Base-by-base conservation (phyloP, 2,888 invertebrate species). In the Monochamus alternatus region DNA sequence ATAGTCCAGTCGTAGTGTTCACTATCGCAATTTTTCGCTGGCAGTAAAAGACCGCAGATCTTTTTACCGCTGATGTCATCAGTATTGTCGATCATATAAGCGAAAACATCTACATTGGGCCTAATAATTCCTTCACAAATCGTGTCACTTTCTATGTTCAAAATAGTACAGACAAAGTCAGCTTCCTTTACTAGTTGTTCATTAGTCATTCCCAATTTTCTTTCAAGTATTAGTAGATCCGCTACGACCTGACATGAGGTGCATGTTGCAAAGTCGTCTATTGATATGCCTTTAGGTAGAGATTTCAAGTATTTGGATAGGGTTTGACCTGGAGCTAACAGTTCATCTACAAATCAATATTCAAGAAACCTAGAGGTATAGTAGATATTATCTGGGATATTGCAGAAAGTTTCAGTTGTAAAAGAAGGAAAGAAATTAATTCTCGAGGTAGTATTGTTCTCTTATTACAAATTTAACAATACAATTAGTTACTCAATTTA, bases 1-100 rank as follows among this genome's bases (percentile, higher is more conserved):
- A 82, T 74, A 10, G 75, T 74, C 82, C 82, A 82, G 44, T 82
- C 77, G 47, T 80, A 79, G 44, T 77, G 75, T 3, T 65, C 59
- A 22, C 74, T 44, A 5, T 70, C 66, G 55, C 81, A 82, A n/a
- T 71, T 77, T 30, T 52, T 47, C 8, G 69, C 74, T 64, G 77
- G 77, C 22, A 82, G 44, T 22, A 82, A 43, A 4, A 81, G n/a
- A 55, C 73, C 79, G 68, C 82, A 82, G 14, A 81, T 75, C 51
- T 75, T 74, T 44, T 73, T 55, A 51, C 77, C 79, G 32, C 69
- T 74, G 2, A 78, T 44, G 3, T 71, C 62, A 7, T 47, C 30
- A 14, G 76, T 44, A 52, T 73, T 66, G 14, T 78, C 75, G 2
- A 77, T 69, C n/a, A 80, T 74, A n/a, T 78, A 75, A 8, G 55